Conservation (phyloP, 1,140 invertebrate genomes). For the Colletes gigas region DNA sequence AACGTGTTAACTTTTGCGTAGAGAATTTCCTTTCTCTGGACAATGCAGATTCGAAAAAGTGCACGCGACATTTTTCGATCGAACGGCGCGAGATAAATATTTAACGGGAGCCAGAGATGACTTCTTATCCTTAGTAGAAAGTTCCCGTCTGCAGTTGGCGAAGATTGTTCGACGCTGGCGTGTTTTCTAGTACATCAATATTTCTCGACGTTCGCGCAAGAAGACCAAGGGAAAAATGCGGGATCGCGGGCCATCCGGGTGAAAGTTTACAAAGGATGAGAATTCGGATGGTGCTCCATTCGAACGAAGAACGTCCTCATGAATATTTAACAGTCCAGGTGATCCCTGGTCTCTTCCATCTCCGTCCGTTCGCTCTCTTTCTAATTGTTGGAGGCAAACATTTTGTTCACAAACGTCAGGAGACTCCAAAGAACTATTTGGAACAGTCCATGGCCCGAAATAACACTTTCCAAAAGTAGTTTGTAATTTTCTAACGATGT, state of each 20-base stretch:
- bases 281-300: slow-evolving; percentile 56
- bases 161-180: neutral
- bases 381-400: neutral
- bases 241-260: slow-evolving; percentile 18
- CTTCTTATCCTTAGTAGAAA: slow-evolving; percentile 10
- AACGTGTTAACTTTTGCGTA: too few species aligned
- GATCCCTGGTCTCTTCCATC: slow-evolving; percentile 26
- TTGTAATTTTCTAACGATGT: too few species aligned
- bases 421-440: neutral
- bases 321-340: slow-evolving; percentile 56
- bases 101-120: neutral
- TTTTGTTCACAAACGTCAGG: neutral
- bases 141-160: neutral
- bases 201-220: neutral
- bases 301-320: slow-evolving; percentile 53
- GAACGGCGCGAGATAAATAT: too few species aligned
- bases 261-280: slow-evolving; percentile 59
- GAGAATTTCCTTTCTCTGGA: too few species aligned
- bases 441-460: too few species aligned
- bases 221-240: neutral
- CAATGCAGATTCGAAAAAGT: too few species aligned
- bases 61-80: too few species aligned
- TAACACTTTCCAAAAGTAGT: too few species aligned
- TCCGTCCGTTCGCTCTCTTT: slow-evolving; percentile 3
- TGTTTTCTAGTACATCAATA: slow-evolving; percentile 31